Base-by-base conservation (phyloP, 2,113 vertebrate species). In the Actenoides lindsayi region DNA sequence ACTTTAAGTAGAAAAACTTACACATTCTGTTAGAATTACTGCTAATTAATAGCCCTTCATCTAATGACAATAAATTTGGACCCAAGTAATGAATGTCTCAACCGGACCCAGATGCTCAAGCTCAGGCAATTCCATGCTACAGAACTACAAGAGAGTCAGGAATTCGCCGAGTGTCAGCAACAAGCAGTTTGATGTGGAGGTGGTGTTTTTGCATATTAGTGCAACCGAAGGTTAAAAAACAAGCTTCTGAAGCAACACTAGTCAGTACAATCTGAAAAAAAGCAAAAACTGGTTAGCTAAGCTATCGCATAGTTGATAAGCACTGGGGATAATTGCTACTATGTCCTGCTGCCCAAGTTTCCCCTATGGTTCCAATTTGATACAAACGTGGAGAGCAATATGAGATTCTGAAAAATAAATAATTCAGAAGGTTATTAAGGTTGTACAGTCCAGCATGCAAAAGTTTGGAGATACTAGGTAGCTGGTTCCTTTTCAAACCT, bases 361-460 rank as follows among this genome's bases (percentile, higher is more conserved):
- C 82, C 84, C 82, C 67, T 80, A 24, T 33, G 62, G 78, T 70
- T 96, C 82, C 87, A 91, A 93, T 93, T 69, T 90, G 87, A 73
- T 73, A 53, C 41, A 73, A 78, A 91, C 20, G 21, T 73, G 79
- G 75, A 82, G 44, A 87, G 35, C 48, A 65, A 33, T 6, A 60
- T 44, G 50, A 91, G 35, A 41, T 70, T 87, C 39, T 73, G 57
- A 71, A 76, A 84, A 93, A 93, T 71, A 89, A 94, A 87, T 93
- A 96, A 94, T 87, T 92, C 81, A 83, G 63, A 44, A 88, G 79
- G 75, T 92, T 92, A 67, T 93, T 96, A 92, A 81, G 35, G 54
- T 54, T 81, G 54, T 30, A 76, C 46, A 81, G 51, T 63, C 60
- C 63, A 74, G 54, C 8, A 44, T 1, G 2, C 12, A 63, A 77